Base-by-base conservation (phyloP, 2,888 invertebrate genomes). In the Lutraria lutraria region DNA sequence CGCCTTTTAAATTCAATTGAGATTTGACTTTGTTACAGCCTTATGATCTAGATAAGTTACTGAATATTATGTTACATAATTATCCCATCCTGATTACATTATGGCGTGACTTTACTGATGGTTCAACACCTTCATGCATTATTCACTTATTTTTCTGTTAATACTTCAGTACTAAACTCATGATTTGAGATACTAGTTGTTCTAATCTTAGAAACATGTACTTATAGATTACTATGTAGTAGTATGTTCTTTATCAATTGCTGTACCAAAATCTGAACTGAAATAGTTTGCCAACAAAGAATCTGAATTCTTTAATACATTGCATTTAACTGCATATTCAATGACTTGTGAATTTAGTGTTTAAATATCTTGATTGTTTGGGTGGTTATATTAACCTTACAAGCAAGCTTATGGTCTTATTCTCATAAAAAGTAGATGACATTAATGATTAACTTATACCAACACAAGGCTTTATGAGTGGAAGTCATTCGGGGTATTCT, bases 181-280 rank as follows among this genome's bases (percentile, higher is more conserved):
- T 76, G 76, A 76, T 76, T 43, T 76, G 29, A 2, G 76, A 34
- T 76, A 63, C n/a, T n/a, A n/a, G n/a, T n/a, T n/a, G n/a, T 63
- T 63, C 3, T 43, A 3, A 63, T 25, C 63, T n/a, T 10, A 10
- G 63, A 16, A 76, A 16, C 31, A 31, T 76, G 29, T 68, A 68
- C n/a, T 68, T n/a, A 4, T 68, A 68, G 63, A 68, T 25, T 68
- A n/a, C n/a, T n/a, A n/a, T n/a, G n/a, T 68, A 25, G 25, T 68
- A 12, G 63, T 8, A 25, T 25, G 13, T 25, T 68, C 10, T 68
- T 68, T 56, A 56, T 3, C 56, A 8, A 56, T 56, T 56, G 12
- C n/a, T 25, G 63, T 25, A 68, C 25, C 3, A 25, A 25, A 68
- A 68, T 25, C 3, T 8, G 8, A 63, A 8, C 25, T 1, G 12